phyloP scores from a whole-genome alignment of 2,888 invertebrate genomes.

The Esperia sulphurella region DNA sequence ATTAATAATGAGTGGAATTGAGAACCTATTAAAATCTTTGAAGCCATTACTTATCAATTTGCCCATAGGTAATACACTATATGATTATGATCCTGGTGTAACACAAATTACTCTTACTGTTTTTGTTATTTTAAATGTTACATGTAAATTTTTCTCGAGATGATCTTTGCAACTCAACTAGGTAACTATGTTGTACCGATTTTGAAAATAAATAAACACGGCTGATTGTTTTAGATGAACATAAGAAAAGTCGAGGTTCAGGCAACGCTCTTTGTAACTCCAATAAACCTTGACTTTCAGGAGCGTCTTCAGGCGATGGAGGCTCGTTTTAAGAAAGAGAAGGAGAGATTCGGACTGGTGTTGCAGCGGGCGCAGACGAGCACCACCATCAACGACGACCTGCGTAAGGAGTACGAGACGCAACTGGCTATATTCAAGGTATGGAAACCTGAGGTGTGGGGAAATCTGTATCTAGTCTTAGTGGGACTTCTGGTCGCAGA shows the following conservation, averaged over 20 bases:
- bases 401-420: constrained; percentile 88
- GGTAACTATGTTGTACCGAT: too few relatives aligned
- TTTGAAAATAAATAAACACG: too few relatives aligned
- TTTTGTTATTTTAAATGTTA: too few relatives aligned
- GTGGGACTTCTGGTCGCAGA: neutral
- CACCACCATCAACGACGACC: constrained; percentile 85
- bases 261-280: too few relatives aligned
- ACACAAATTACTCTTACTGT: too few relatives aligned
- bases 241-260: too few relatives aligned
- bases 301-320: constrained; percentile 85
- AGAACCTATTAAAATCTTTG: neutral
- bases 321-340: constrained; percentile 84
- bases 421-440: constrained; percentile 86
- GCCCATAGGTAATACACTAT: too few relatives aligned
- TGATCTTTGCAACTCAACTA: too few relatives aligned
- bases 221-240: too few relatives aligned
- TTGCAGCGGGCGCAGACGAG: constrained; percentile 85
- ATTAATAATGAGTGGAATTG: neutral
- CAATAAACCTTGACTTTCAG: constrained; percentile 33
- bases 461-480: neutral
- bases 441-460: neutral
- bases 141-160: too few relatives aligned
- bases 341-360: constrained; percentile 83
- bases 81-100: too few relatives aligned
- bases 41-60: too few relatives aligned